phyloP scores from a whole-genome alignment of 2,113 vertebrate species.

The Rhegmatorhina hoffmannsi region DNA sequence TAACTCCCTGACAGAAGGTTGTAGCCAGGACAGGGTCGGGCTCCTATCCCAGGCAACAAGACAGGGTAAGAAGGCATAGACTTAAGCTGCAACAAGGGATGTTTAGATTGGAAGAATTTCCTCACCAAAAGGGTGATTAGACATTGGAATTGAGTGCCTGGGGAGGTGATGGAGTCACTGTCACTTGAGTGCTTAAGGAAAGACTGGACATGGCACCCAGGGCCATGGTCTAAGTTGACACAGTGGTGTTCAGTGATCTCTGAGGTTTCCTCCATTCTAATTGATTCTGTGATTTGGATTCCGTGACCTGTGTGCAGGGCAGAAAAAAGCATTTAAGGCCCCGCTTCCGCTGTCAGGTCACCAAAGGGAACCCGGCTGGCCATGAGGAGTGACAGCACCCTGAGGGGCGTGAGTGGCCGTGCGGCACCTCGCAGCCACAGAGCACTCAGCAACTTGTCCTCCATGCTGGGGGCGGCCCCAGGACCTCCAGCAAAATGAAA shows the following conservation, averaged over 20 bases:
- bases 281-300: not conserved
- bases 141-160: not conserved
- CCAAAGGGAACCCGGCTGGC: not conserved
- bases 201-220: not conserved
- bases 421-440: not conserved
- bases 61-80: fast-evolving
- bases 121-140: not conserved
- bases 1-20: not conserved
- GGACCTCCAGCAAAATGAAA: not conserved
- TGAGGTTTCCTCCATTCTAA: not conserved
- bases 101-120: not conserved
- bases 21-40: fast-evolving
- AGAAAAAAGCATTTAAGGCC: not conserved
- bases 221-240: not conserved
- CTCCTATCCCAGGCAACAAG: not conserved
- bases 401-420: fast-evolving
- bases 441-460: not conserved
- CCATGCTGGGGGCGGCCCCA: not conserved
- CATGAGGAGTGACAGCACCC: fast-evolving
- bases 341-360: not conserved
- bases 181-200: not conserved
- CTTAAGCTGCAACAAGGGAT: too few species aligned
- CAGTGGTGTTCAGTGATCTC: not conserved
- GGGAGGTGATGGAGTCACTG: not conserved
- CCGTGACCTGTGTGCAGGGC: not conserved